These are phyloP conservation scores for Cavia aperea DNA, from an alignment of 2,113 vertebrate genomes.

Conservation along the genomic window DNA sequence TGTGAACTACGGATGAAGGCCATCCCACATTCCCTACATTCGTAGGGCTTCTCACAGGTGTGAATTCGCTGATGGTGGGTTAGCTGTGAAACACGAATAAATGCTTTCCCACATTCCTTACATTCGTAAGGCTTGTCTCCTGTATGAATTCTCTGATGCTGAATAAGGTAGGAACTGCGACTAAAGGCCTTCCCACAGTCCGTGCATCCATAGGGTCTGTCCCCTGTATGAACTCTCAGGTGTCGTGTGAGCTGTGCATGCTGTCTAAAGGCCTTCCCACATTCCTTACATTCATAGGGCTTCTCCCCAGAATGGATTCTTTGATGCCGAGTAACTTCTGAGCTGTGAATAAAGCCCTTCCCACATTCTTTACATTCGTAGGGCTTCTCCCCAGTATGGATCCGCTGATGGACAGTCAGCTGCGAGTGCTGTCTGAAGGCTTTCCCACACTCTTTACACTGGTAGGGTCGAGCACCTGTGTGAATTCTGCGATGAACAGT, in stretches of 20 bases:
- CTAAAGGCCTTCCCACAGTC: constrained; percentile 70
- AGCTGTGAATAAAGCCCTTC: constrained; percentile 69
- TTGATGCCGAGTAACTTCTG: constrained; percentile 66
- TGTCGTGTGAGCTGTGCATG: constrained; percentile 60
- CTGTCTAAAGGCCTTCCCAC: constrained; percentile 62
- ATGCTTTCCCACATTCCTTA: constrained; percentile 67
- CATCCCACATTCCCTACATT: constrained; percentile 65
- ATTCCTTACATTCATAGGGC: constrained; percentile 66
- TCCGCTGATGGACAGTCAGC: constrained; percentile 66
- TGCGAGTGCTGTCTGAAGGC: constrained; percentile 63
- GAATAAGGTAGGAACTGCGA: constrained; percentile 63
- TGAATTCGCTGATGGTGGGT: constrained; percentile 66
- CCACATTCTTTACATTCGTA: constrained; percentile 71
- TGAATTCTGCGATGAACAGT: constrained; percentile 71
- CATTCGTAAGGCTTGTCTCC: constrained; percentile 69
- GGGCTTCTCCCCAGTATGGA: constrained; percentile 72
- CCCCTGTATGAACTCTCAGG: constrained; percentile 64
- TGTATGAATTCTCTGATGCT: constrained; percentile 69
- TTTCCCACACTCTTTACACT: constrained; percentile 70
- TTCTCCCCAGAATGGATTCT: constrained; percentile 70
- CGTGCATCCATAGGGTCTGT: constrained; percentile 61
- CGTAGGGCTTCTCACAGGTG: constrained; percentile 67
- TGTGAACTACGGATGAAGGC: constrained; percentile 67
- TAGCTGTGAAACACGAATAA: constrained; percentile 62
- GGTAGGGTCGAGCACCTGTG: constrained; percentile 68